Conservation (phyloP, 2,888 invertebrate genomes). For the Parnassius apollo region DNA sequence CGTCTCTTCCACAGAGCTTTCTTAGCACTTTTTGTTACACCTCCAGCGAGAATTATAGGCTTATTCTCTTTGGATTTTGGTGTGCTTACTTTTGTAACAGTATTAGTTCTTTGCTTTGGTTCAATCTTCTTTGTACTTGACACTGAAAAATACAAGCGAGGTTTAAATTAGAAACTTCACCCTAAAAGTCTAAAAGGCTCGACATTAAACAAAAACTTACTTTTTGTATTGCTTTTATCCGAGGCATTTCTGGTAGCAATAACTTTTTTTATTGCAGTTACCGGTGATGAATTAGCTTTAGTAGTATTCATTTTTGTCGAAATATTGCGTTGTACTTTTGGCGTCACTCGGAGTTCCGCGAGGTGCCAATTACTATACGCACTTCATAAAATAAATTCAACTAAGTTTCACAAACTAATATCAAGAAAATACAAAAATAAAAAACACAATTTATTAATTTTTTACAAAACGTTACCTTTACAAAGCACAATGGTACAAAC, state of each 20-base stretch:
- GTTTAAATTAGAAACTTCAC: background rate
- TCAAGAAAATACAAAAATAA: too few species aligned
- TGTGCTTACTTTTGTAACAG: conserved; percentile 50
- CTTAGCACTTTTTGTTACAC: conserved; percentile 56
- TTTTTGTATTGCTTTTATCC: conserved; percentile 31
- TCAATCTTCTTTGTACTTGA: conserved; percentile 34
- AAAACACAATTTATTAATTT: too few species aligned
- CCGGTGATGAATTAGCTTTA: conserved; percentile 49
- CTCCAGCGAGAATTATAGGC: conserved; percentile 41
- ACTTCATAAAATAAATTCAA: too few species aligned
- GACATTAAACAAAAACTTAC: conserved; percentile 3
- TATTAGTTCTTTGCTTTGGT: conserved; percentile 46
- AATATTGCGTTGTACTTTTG: conserved; percentile 51
- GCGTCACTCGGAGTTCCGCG: conserved; percentile 50
- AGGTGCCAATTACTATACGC: conserved; percentile 54
- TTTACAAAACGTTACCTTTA: too few species aligned
- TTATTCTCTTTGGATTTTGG: conserved; percentile 60
- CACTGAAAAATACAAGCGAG: conserved; percentile 39
- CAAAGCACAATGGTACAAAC: too few species aligned
- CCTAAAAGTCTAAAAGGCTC: too few species aligned
- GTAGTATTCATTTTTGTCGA: conserved; percentile 27
- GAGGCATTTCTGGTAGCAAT: conserved; percentile 6
- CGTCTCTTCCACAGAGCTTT: conserved; percentile 56
- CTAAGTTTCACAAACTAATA: too few species aligned
- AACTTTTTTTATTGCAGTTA: conserved; percentile 35